Percentiles rank a stretch among this genome's conserved stretches.
These are phyloP conservation scores for Euplexia lucipara DNA, from an alignment of 2,888 invertebrate species.

Conservation along the genomic window DNA sequence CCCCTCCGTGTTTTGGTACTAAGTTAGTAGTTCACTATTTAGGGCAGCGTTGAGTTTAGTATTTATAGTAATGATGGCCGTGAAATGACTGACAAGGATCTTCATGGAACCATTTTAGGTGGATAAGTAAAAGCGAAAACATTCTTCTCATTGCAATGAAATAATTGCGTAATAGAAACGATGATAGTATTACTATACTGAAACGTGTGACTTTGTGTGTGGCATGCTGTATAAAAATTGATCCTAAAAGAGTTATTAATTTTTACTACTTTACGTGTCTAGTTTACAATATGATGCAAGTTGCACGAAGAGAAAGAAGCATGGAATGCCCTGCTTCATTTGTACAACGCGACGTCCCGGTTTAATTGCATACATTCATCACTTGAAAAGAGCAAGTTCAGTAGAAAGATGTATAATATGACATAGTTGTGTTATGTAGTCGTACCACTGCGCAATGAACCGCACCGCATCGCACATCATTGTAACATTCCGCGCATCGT, in stretches of 20 bases:
- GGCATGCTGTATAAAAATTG: background rate
- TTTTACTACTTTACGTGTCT: background rate
- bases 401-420: background rate
- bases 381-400: slow-evolving; percentile 2
- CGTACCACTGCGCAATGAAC: no score
- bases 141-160: background rate
- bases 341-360: background rate
- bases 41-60: background rate
- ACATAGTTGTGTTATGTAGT: background rate
- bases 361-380: slow-evolving; percentile 12
- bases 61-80: background rate
- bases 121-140: background rate
- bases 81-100: background rate
- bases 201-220: no score
- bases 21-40: background rate
- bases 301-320: background rate
- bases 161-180: no score
- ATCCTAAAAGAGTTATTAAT: background rate
- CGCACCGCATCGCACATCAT: background rate
- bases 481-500: background rate
- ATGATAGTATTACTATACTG: no score
- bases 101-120: background rate
- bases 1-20: background rate
- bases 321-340: background rate
- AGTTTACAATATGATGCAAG: background rate